Base-by-base conservation (phyloP, 2,888 invertebrate genomes). In the Melinaea menophilus region DNA sequence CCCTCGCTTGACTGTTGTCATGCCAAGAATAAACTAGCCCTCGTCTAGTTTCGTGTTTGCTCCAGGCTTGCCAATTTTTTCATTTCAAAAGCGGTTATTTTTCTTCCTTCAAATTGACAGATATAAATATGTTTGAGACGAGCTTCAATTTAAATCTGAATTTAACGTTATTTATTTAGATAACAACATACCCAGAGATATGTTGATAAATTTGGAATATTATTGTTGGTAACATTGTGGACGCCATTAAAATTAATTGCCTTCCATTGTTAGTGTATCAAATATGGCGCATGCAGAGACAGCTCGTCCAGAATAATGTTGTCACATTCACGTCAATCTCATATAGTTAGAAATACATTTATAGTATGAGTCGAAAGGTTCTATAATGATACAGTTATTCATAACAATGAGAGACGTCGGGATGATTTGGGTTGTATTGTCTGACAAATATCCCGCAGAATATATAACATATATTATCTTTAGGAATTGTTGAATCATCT, bases 11-110 rank as follows among this genome's bases (percentile, higher is more conserved):
- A 55, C 65, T 63, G 65, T 69, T 59, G 66, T 62, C 55, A 69
- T 61, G 67, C 63, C 62, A 69, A 64, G 59, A 69, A 68, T 63
- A 65, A 67, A 65, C 61, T 61, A 61, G 46, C 57, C 34, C 46
- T 55, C 31, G 48, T 60, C 34, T 35, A n/a, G 48, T 60, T 41
- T 63, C 46, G 64, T 64, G 59, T 62, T 62, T 58, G 55, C 13
- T 55, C 62, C 55, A 56, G 57, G 59, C 64, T 48, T 56, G 66
- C 55, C 62, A 62, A 67, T 59, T 64, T 64, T 64, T 58, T 60
- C 64, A 67, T 64, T 67, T 62, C 60, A 47, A 61, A 64, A 59
- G 64, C 59, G 64, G 59, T 58, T 59, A 67, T 60, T 67, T 62
- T 64, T 64, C 62, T 58, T 62, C 55, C 61, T 66, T 13, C 51